These are phyloP conservation scores for Phortica variegata DNA, from an alignment of 1,140 invertebrate species.

Conservation along the genomic window DNA sequence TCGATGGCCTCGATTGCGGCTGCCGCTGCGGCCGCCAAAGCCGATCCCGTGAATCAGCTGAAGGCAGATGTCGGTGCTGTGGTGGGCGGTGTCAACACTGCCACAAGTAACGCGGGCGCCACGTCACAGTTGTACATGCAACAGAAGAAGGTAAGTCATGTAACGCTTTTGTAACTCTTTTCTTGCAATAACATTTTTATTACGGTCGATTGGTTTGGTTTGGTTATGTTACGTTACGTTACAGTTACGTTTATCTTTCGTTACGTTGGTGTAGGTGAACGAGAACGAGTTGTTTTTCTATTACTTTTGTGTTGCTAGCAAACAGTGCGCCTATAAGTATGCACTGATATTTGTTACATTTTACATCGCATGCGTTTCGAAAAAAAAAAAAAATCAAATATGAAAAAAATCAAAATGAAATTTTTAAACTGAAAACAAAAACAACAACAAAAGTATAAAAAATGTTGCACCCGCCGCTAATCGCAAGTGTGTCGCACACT, in stretches of 20 bases:
- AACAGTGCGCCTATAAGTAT: slow-evolving; percentile 14
- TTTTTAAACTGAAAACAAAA: too few species aligned
- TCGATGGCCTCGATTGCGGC: slow-evolving; percentile 67
- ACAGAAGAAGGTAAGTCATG: slow-evolving; percentile 52
- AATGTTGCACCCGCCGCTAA: too few species aligned
- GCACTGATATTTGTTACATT: slow-evolving; percentile 30
- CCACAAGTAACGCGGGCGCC: slow-evolving; percentile 53
- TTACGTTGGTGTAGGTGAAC: slow-evolving; percentile 6
- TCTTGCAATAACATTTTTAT: too few species aligned
- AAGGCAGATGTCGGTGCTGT: slow-evolving; percentile 54
- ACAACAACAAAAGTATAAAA: slow-evolving; percentile 6
- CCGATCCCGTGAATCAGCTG: slow-evolving; percentile 62
- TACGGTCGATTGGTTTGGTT: too few species aligned
- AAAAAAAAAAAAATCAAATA: background rate
- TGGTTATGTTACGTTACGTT: slow-evolving; percentile 27
- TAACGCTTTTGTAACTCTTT: too few species aligned
- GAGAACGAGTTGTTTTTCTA: slow-evolving; percentile 8
- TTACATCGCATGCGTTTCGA: slow-evolving; percentile 32
- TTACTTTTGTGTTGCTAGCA: slow-evolving; percentile 9
- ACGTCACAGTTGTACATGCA: slow-evolving; percentile 51
- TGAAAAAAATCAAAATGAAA: too few species aligned
- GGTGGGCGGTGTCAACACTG: slow-evolving; percentile 58
- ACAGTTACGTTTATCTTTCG: slow-evolving; percentile 21
- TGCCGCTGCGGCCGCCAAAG: slow-evolving; percentile 61
- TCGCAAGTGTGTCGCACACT: too few species aligned